A percentile compares a stretch with the other conserved stretches of the same genome.
These are phyloP conservation scores for Sminthurinus signatus DNA, from an alignment of 1,140 invertebrate species.

Conservation along the genomic window DNA sequence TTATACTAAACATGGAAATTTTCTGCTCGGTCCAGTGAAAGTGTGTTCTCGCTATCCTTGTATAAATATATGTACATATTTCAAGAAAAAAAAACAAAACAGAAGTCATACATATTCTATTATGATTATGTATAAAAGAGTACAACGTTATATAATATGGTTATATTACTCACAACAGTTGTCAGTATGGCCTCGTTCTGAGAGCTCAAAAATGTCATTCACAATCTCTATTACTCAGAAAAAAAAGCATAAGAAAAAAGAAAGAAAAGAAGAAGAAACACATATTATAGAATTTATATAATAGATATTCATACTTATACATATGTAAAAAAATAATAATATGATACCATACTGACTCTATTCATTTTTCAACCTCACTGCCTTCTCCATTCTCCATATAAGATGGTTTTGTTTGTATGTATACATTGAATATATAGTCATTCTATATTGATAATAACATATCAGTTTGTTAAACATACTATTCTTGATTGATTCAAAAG, in stretches of 20 bases:
- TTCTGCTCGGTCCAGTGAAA: conserved; percentile 38
- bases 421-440: conserved; percentile 7
- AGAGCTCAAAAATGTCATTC: background rate
- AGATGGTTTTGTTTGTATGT: background rate
- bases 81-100: background rate
- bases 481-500: conserved; percentile 12
- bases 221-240: background rate
- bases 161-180: too few species aligned
- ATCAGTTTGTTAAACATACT: conserved; percentile 5
- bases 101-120: background rate
- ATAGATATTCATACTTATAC: background rate
- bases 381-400: conserved; percentile 15
- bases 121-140: background rate
- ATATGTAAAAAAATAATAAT: conserved; percentile 2
- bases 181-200: conserved; percentile 1
- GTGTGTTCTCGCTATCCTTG: conserved; percentile 32
- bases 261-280: too few species aligned
- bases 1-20: background rate
- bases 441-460: conserved; percentile 13
- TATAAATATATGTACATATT: too few species aligned
- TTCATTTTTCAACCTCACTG: conserved; percentile 29
- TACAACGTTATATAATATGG: too few species aligned
- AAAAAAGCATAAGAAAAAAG: too few species aligned
- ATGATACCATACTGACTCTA: conserved; percentile 1
- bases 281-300: too few species aligned